Conservation (phyloP, 2,888 invertebrate genomes). For the Caenorhabditis plicata region DNA sequence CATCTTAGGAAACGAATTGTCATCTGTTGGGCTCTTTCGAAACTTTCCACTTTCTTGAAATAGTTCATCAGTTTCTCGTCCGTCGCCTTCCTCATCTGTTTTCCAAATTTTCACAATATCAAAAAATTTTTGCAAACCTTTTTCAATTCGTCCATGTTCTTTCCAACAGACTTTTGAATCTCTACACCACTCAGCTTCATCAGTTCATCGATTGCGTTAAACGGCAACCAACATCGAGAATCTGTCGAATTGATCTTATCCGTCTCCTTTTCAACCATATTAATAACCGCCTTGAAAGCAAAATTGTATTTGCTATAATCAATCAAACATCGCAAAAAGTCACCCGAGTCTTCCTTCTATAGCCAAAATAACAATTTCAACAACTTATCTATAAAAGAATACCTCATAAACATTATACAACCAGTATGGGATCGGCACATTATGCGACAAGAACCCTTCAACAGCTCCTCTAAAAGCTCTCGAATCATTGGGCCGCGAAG, state of each 20-base stretch:
- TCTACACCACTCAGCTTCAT: constrained; percentile 16
- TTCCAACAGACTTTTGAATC: too few species aligned
- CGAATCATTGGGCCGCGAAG: constrained; percentile 30
- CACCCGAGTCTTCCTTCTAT: constrained; percentile 45
- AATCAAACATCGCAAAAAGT: constrained; percentile 46
- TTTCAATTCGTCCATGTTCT: too few species aligned
- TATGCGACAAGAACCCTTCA: constrained; percentile 26
- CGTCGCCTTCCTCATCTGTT: neutral
- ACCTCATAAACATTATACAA: constrained; percentile 30
- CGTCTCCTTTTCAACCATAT: constrained; percentile 28
- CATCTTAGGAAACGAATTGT: neutral
- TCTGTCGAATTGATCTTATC: constrained; percentile 1
- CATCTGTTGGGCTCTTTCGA: constrained; percentile 1
- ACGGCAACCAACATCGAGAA: constrained; percentile 24
- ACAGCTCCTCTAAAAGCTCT: constrained; percentile 28
- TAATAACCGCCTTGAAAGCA: constrained; percentile 35
- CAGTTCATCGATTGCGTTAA: constrained; percentile 30
- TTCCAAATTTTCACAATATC: constrained; percentile 8
- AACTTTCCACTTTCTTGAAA: neutral
- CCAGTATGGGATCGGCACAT: constrained; percentile 32
- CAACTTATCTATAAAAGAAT: neutral
- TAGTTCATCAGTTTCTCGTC: neutral
- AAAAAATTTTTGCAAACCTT: too few species aligned
- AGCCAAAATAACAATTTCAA: neutral
- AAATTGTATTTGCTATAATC: constrained; percentile 41